Evolutionary conservation across 2,888 invertebrate genomes (phyloP).

Genomic region (Lapara coniferarum): DNA sequence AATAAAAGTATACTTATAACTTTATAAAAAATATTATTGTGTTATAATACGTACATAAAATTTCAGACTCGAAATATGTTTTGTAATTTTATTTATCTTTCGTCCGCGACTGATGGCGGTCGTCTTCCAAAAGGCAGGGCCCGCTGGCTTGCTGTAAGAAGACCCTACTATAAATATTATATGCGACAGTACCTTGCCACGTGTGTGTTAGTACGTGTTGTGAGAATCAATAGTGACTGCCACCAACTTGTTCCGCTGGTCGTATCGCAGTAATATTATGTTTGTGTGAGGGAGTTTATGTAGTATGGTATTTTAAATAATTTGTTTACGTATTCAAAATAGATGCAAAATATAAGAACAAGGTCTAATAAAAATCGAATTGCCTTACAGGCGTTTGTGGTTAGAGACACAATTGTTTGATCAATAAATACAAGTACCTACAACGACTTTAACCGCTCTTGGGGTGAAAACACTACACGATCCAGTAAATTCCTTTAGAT

Average conservation of each 20-base stretch:
- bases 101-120: conserved; percentile 61
- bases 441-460: conserved; percentile 1
- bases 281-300: not conserved
- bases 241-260: conserved; percentile 16
- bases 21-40: conserved; percentile 6
- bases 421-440: conserved; percentile 5
- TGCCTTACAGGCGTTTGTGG: conserved; percentile 5
- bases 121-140: conserved; percentile 37
- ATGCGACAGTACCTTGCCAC: conserved; percentile 13
- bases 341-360: not conserved
- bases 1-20: not conserved
- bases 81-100: conserved; percentile 56
- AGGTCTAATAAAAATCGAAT: conserved; percentile 10
- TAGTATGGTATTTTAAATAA: not conserved
- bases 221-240: conserved; percentile 25
- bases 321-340: conserved; percentile 7
- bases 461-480: not conserved
- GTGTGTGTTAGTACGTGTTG: conserved; percentile 8
- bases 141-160: conserved; percentile 50
- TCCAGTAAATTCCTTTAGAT: not conserved
- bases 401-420: conserved; percentile 17
- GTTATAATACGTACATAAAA: not conserved
- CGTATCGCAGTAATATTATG: not conserved
- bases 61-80: conserved; percentile 30
- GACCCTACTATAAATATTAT: conserved; percentile 64